These are phyloP conservation scores for Alces alces DNA, from an alignment of 2,113 vertebrate species.

Conservation along the genomic window DNA sequence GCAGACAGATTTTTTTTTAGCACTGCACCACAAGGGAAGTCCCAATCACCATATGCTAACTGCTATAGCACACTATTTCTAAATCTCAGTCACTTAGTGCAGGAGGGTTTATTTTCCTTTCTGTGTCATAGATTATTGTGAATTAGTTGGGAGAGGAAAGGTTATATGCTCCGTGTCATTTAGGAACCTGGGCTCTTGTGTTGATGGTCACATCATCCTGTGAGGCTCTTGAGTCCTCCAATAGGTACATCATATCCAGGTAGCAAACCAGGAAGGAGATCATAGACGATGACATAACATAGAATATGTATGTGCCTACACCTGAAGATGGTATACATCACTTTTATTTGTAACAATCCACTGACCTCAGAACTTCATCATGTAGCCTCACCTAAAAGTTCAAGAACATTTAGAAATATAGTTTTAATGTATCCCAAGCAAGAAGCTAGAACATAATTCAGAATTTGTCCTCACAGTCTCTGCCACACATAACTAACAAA, in stretches of 20 bases:
- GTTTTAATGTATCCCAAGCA: not conserved
- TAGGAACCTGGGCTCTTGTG: not conserved
- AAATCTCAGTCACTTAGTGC: not conserved
- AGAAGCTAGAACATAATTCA: not conserved
- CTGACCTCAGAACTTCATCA: not conserved
- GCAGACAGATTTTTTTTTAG: not conserved
- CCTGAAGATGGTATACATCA: not conserved
- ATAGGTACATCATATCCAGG: not conserved
- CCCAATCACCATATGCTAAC: not conserved
- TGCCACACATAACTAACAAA: not conserved
- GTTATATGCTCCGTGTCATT: not conserved
- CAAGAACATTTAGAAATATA: not conserved
- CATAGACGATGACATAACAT: rapidly evolving
- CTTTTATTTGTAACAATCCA: not conserved
- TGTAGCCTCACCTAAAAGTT: not conserved
- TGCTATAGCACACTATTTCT: not conserved
- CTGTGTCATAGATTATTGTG: not conserved
- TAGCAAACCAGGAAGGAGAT: not conserved
- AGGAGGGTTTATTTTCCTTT: not conserved
- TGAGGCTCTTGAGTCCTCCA: not conserved
- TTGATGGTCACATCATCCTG: not conserved
- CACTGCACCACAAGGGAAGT: not conserved
- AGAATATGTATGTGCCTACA: not conserved
- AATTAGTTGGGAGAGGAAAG: not conserved
- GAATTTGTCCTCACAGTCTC: not conserved